Percentiles rank a stretch among this genome's conserved stretches.
phyloP scores from a whole-genome alignment of 1,140 invertebrate genomes.

The Lasaia peninsularis region DNA sequence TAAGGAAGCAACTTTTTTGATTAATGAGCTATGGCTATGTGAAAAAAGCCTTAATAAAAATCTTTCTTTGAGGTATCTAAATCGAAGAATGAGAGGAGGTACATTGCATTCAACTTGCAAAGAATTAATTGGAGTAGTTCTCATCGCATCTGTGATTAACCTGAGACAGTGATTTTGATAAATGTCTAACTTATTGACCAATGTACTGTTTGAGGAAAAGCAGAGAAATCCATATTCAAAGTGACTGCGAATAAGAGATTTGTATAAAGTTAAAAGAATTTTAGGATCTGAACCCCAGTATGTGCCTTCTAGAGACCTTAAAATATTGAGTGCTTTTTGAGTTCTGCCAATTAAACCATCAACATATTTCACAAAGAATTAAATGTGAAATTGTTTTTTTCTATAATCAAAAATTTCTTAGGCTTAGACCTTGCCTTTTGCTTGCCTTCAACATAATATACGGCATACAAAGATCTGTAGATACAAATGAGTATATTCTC shows the following conservation, averaged over 20 bases:
- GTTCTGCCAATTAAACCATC: conserved; percentile 13
- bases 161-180: conserved; percentile 23
- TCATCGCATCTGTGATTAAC: conserved; percentile 23
- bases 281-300: conserved; percentile 18
- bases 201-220: conserved; percentile 15
- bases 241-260: conserved; percentile 25
- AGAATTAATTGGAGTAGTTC: conserved; percentile 17
- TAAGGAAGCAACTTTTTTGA: conserved; percentile 11
- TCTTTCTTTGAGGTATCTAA: conserved; percentile 10
- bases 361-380: no score
- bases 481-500: no score
- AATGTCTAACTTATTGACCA: conserved; percentile 17
- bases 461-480: no score
- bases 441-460: no score
- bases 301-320: conserved; percentile 17
- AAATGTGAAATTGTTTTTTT: no score
- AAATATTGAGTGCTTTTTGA: conserved; percentile 22
- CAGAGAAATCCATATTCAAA: conserved; percentile 29
- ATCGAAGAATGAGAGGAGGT: conserved; percentile 9
- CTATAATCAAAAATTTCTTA: no score
- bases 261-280: conserved; percentile 26
- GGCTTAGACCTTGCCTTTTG: no score
- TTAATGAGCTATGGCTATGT: background rate
- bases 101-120: conserved; percentile 14
- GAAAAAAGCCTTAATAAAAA: conserved; percentile 13